Conservation (phyloP, 2,113 vertebrate genomes). For the Hippocampus zosterae region DNA sequence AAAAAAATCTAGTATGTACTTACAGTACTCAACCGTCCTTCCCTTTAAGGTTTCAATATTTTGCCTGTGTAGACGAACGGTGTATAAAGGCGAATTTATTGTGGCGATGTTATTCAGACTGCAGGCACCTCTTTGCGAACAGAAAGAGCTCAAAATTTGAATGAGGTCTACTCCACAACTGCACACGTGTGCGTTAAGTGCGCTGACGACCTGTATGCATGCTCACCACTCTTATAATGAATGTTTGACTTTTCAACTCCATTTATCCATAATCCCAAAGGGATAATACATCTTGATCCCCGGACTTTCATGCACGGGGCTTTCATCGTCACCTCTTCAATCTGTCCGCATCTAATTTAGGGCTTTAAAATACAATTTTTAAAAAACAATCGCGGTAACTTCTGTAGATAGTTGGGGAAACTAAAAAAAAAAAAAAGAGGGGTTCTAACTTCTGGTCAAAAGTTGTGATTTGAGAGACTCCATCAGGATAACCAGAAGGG, state of each 20-base stretch:
- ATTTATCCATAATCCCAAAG: constrained; percentile 7
- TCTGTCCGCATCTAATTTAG: neutral
- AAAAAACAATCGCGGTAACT: neutral
- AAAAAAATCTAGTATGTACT: too few relatives aligned
- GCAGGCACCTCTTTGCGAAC: neutral
- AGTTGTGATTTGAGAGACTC: too few relatives aligned
- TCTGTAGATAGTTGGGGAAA: neutral
- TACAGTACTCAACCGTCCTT: neutral
- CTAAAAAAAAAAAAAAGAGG: too few relatives aligned
- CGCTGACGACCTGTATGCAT: neutral
- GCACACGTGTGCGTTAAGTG: neutral
- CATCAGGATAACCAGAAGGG: neutral
- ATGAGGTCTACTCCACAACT: neutral
- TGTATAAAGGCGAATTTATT: too few relatives aligned
- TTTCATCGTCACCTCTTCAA: constrained; percentile 8
- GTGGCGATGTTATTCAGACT: too few relatives aligned
- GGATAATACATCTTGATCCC: constrained; percentile 6
- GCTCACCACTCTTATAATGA: constrained; percentile 5
- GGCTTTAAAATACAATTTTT: neutral
- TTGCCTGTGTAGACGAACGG: too few relatives aligned
- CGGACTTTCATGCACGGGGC: constrained; percentile 5
- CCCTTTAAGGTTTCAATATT: too few relatives aligned
- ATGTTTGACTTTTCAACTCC: constrained; percentile 16
- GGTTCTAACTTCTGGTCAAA: too few relatives aligned
- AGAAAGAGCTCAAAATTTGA: neutral